These are phyloP conservation scores for Solenopsis invicta DNA, from an alignment of 1,140 invertebrate genomes.

Conservation along the genomic window DNA sequence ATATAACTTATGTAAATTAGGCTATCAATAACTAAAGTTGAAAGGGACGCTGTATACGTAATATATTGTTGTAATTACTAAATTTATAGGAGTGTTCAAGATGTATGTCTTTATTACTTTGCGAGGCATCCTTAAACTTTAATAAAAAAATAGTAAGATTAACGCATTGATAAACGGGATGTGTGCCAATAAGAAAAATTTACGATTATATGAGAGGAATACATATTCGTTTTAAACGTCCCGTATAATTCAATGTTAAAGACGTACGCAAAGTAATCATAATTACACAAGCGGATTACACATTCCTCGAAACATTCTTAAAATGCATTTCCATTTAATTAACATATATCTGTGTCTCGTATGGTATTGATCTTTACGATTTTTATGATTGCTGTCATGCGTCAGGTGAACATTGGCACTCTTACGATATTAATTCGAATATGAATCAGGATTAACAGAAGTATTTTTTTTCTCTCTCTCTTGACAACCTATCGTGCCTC, in stretches of 20 bases:
- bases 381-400: constrained; percentile 27
- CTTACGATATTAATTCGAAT: constrained; percentile 58
- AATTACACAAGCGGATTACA: constrained; percentile 45
- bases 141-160: not conserved
- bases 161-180: not conserved
- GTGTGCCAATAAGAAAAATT: not conserved
- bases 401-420: constrained; percentile 55
- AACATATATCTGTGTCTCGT: constrained; percentile 65
- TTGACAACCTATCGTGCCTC: no score
- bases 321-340: constrained; percentile 74
- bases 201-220: not conserved
- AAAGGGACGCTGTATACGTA: not conserved
- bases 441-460: constrained; percentile 67
- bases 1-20: constrained; percentile 21
- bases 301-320: constrained; percentile 1
- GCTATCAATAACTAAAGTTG: not conserved
- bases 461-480: no score
- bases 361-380: constrained; percentile 63
- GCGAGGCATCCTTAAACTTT: not conserved
- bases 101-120: not conserved
- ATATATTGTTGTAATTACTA: not conserved
- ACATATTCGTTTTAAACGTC: not conserved
- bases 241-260: not conserved
- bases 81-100: not conserved
- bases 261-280: not conserved